A percentile compares a stretch with the other conserved stretches of the same genome.
phyloP scores from a whole-genome alignment of 2,888 invertebrate species.

The Druceiella hillmani region DNA sequence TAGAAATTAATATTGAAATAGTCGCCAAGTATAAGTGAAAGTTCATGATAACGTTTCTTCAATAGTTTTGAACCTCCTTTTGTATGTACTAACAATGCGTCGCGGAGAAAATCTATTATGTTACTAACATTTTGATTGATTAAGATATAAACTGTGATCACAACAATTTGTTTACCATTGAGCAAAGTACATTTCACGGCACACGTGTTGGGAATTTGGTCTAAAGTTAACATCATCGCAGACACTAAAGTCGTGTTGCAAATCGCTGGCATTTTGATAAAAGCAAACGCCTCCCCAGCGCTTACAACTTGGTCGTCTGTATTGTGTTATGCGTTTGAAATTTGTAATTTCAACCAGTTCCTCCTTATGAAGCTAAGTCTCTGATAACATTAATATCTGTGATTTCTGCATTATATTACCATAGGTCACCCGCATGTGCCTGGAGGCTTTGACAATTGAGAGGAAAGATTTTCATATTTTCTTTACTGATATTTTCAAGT shows the following conservation, averaged over 20 bases:
- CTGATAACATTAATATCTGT: background rate
- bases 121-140: background rate
- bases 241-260: too few species aligned
- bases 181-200: slow-evolving; percentile 1
- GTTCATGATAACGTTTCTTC: background rate
- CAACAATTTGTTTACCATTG: background rate
- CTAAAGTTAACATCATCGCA: background rate
- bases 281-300: background rate
- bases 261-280: too few species aligned
- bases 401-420: background rate
- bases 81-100: background rate
- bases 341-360: background rate
- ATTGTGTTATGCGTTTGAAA: background rate
- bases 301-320: background rate
- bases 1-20: background rate
- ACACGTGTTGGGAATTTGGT: background rate
- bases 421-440: background rate
- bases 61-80: background rate
- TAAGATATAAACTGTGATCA: background rate
- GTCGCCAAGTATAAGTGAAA: background rate
- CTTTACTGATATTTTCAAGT: background rate
- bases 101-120: background rate
- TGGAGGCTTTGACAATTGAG: background rate
- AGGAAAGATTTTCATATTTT: background rate
- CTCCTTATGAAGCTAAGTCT: background rate